Conservation (phyloP, 2,797 vertebrate species). For the Hyperoplus lanceolatus region DNA sequence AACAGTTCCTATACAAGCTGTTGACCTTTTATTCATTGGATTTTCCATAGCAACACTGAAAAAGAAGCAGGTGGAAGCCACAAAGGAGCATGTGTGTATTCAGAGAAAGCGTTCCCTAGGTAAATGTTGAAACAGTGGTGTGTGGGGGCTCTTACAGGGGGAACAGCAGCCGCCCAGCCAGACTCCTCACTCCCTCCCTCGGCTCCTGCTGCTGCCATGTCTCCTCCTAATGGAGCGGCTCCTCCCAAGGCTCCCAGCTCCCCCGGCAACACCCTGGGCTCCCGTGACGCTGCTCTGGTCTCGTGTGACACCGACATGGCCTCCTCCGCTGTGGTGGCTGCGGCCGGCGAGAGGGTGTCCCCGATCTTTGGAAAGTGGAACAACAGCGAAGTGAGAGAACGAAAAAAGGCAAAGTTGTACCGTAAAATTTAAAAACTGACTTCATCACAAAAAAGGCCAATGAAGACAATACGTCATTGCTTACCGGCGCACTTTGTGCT, state of each 20-base stretch:
- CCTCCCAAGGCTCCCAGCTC: slow-evolving; percentile 78
- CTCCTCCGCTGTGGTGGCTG: slow-evolving; percentile 93
- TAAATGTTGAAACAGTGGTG: neutral
- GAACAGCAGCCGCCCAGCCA: slow-evolving; percentile 90
- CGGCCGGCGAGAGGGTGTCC: slow-evolving; percentile 88
- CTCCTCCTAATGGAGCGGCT: slow-evolving; percentile 73
- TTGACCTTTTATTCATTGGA: neutral
- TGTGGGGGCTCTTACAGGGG: slow-evolving; percentile 85
- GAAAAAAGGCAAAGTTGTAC: fast-evolving
- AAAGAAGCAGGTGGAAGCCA: neutral
- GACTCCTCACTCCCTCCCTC: slow-evolving; percentile 83
- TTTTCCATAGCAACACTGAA: neutral
- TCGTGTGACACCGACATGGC: slow-evolving; percentile 88
- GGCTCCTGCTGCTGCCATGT: slow-evolving; percentile 73
- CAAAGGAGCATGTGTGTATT: neutral
- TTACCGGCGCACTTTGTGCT: slow-evolving; percentile 72
- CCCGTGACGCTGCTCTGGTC: slow-evolving; percentile 58
- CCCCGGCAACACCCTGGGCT: slow-evolving; percentile 75
- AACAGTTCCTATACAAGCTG: neutral
- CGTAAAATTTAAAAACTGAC: neutral
- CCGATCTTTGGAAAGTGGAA: slow-evolving; percentile 75
- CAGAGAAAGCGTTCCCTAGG: neutral
- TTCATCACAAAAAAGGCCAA: neutral
- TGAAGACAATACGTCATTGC: neutral
- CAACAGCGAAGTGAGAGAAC: slow-evolving; percentile 19